Base-by-base conservation (phyloP, 2,797 vertebrate species). In the Phoeniculus purpureus region DNA sequence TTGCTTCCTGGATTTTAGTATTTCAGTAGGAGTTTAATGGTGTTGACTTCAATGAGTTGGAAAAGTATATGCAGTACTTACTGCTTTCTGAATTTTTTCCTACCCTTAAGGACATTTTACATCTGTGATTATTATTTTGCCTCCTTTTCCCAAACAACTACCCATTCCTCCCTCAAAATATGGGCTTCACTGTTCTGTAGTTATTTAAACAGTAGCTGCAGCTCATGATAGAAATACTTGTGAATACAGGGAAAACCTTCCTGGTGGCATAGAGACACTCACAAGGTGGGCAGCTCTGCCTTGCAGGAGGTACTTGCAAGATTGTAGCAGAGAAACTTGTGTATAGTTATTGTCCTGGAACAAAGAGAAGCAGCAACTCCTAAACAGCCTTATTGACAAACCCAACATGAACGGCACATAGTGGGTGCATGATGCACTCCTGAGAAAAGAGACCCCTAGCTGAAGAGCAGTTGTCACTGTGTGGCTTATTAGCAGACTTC, bases 11-110 rank as follows among this genome's bases (percentile, higher is more conserved):
- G 64, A 62, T 81, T 87, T 94, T 68, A 87, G 29, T 85, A 56
- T 91, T 93, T 87, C 32, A 67, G 19, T 45, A 25, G 54, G 50
- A 85, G n/a, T 86, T 94, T 87, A 87, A 87, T 84, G 58, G 47
- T 22, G 9, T 22, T 72, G 60, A 60, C 17, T 90, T 87, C 85
- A 89, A 2, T 79, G 87, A 89, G 13, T 51, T 93, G 71, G 71
- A 86, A 93, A 93, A 89, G 21, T 34, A 50, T 54, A n/a, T 58
- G 40, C 23, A 70, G 32, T 75, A 77, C 40, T 59, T 92, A 72
- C 31, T 68, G 34, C 31, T 21, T 32, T 59, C 20, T 43, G 43
- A 43, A 12, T n/a, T n/a, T 48, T 87, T 82, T 17, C 40, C 14
- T 64, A 6, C 58, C 12, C 15, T 77, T 85, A 73, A 50, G 85